Percentiles rank a stretch among this genome's conserved stretches.
Conservation (phyloP, 2,888 invertebrate species). For the Rhorus exstirpatorius region DNA sequence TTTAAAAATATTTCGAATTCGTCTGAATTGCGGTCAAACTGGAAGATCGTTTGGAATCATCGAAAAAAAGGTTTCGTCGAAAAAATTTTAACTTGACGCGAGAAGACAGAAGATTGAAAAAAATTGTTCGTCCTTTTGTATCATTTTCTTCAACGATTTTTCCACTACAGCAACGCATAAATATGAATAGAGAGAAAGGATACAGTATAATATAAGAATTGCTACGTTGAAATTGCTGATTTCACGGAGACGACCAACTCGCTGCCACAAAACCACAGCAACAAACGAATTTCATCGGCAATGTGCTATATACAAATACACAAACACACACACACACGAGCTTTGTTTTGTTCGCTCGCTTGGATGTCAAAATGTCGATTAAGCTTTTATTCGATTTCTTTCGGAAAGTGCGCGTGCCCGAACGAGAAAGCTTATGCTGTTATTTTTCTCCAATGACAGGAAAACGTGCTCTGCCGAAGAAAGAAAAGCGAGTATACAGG, state of each 20-base stretch:
- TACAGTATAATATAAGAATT: conserved; percentile 4
- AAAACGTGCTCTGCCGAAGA: neutral
- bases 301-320: conserved; percentile 67
- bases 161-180: no score
- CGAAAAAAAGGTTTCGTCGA: no score
- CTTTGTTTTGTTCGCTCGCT: conserved; percentile 69
- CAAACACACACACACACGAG: conserved; percentile 76
- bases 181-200: conserved; percentile 5
- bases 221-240: conserved; percentile 21
- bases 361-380: conserved; percentile 78
- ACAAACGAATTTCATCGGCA: conserved; percentile 55
- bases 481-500: neutral
- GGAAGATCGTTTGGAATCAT: no score
- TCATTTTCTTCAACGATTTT: no score
- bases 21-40: no score
- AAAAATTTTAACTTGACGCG: no score
- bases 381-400: conserved; percentile 74
- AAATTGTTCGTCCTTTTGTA: no score
- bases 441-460: neutral
- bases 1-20: no score
- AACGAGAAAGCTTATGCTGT: neutral
- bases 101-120: no score
- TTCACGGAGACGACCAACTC: neutral
- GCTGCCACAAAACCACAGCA: conserved; percentile 12
- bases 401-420: conserved; percentile 19